Conservation (phyloP, 2,888 invertebrate species). For the Sarcophaga subvicina region DNA sequence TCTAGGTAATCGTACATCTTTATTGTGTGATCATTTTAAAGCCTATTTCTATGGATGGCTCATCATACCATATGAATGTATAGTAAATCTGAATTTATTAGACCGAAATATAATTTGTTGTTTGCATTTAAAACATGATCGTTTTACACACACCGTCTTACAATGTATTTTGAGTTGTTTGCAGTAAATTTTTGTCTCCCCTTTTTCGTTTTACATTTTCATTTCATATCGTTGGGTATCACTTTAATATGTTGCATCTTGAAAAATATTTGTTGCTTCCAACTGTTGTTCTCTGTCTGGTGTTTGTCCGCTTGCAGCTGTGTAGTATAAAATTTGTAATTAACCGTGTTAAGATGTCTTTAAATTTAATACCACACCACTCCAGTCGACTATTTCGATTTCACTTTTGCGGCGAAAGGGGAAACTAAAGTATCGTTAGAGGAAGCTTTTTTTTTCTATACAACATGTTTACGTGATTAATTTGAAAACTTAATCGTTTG, state of each 20-base stretch:
- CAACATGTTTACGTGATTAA: conserved; percentile 54
- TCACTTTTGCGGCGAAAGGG: background rate
- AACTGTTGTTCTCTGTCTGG: conserved; percentile 1
- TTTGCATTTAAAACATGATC: conserved; percentile 26
- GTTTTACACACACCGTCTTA: background rate
- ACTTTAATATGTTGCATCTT: background rate
- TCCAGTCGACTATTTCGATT: no score
- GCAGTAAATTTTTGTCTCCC: conserved; percentile 34
- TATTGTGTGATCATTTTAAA: conserved; percentile 11
- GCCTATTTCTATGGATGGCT: conserved; percentile 47
- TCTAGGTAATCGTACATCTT: conserved; percentile 11
- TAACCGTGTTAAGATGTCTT: conserved; percentile 79
- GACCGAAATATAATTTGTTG: conserved; percentile 48
- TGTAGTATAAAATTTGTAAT: conserved; percentile 79
- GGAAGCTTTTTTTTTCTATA: conserved; percentile 9
- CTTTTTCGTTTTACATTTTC: conserved; percentile 10
- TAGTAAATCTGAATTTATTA: conserved; percentile 54
- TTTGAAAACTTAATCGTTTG: conserved; percentile 58
- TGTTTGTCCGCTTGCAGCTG: conserved; percentile 75
- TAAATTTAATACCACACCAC: conserved; percentile 60
- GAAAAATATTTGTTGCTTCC: conserved; percentile 19
- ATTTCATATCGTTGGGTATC: background rate
- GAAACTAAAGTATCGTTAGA: background rate
- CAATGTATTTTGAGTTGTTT: conserved; percentile 19
- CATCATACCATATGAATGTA: conserved; percentile 50